Conservation (phyloP, 1,140 invertebrate species). For the Diorhabda elongata region DNA sequence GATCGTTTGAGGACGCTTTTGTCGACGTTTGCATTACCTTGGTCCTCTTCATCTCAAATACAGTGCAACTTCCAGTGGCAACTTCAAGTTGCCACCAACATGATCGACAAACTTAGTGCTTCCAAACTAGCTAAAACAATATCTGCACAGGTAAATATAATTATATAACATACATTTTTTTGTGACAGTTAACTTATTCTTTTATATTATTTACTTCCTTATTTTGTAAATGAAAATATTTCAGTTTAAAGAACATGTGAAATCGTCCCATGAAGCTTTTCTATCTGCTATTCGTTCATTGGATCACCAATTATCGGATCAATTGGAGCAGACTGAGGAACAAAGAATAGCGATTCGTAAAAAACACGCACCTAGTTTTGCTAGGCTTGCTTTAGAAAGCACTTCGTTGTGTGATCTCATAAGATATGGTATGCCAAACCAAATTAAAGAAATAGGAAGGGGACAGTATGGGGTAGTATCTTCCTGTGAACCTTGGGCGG, state of each 20-base stretch:
- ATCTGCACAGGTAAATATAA: constrained; percentile 60
- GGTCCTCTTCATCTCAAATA: constrained; percentile 60
- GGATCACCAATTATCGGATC: constrained; percentile 65
- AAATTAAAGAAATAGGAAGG: constrained; percentile 78
- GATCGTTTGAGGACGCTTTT: constrained; percentile 74
- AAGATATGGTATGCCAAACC: constrained; percentile 71
- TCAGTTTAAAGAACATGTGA: constrained; percentile 61
- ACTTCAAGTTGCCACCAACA: constrained; percentile 60
- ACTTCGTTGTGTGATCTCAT: constrained; percentile 78
- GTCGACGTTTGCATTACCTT: constrained; percentile 57
- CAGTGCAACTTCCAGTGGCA: constrained; percentile 69
- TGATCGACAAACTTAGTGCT: constrained; percentile 70
- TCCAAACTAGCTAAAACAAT: constrained; percentile 70
- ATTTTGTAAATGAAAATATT: background rate
- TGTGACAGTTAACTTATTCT: background rate
- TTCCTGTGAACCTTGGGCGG: constrained; percentile 76
- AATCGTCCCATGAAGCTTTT: constrained; percentile 67
- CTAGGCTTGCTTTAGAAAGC: constrained; percentile 79
- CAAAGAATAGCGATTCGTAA: constrained; percentile 73
- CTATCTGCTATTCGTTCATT: constrained; percentile 62
- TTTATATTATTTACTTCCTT: background rate
- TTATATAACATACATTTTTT: background rate
- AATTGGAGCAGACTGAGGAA: constrained; percentile 79
- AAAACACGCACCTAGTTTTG: constrained; percentile 73
- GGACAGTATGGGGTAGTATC: constrained; percentile 94